Percentiles rank a stretch among this genome's conserved stretches.
These are phyloP conservation scores for Andrena bicolor DNA, from an alignment of 2,888 invertebrate genomes.

Conservation along the genomic window DNA sequence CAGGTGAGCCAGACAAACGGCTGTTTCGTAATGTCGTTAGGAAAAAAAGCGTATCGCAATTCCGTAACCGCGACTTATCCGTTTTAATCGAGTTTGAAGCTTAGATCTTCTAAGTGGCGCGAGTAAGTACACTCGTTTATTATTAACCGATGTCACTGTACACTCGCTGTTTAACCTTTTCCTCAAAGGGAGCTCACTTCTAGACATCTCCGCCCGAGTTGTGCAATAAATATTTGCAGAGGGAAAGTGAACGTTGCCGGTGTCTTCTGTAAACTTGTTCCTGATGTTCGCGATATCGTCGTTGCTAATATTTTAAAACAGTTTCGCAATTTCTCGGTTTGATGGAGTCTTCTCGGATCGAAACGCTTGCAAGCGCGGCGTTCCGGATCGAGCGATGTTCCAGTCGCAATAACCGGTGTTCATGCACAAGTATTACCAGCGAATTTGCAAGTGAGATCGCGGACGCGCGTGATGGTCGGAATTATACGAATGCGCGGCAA, in stretches of 20 bases:
- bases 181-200: not conserved
- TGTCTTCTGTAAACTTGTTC: not conserved
- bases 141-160: no score
- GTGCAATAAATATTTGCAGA: not conserved
- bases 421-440: slow-evolving; percentile 14
- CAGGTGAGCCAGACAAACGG: slow-evolving; percentile 62
- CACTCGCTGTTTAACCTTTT: not conserved
- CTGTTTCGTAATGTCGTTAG: slow-evolving; percentile 54
- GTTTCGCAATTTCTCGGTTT: not conserved
- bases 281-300: not conserved
- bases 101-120: not conserved
- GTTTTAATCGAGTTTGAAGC: slow-evolving; percentile 8
- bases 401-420: not conserved
- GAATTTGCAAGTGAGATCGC: slow-evolving; percentile 29
- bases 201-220: not conserved
- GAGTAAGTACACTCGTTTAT: not conserved
- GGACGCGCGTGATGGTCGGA: slow-evolving; percentile 8
- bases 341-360: not conserved
- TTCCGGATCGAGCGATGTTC: not conserved
- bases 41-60: slow-evolving; percentile 17
- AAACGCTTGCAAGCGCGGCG: not conserved
- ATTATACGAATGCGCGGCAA: slow-evolving; percentile 24
- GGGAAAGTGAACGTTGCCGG: not conserved
- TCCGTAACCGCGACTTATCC: slow-evolving; percentile 13
- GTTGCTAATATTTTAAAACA: not conserved